Base-by-base conservation (phyloP, 2,797 vertebrate species). In the Rhinogobio ventralis region DNA sequence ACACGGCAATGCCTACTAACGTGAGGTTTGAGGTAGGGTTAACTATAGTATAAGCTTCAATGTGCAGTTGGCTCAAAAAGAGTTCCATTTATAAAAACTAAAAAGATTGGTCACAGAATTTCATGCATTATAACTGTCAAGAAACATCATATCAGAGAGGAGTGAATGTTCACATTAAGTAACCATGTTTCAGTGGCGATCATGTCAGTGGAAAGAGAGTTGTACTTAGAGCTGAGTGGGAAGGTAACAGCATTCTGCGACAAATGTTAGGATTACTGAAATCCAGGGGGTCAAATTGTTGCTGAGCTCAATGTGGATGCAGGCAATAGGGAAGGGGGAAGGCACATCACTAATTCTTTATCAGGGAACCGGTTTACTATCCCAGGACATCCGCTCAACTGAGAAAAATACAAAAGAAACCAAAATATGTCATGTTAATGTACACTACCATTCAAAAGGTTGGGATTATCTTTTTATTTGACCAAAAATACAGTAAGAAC, bases 301-400 rank as follows among this genome's bases (percentile, higher is more conserved):
- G 28, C 28, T 81, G 64, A 64, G 30, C 20, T 72, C 39, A 64
- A 55, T 51, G 42, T 19, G 57, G 62, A 17, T 68, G 64, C 15
- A 82, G 42, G 39, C 72, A 66, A 23, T 79, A 49, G 83, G 82
- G 77, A 82, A 83, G 79, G 87, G 87, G 78, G 86, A 93, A 93
- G 92, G 90, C 93, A 93, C 92, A 88, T 89, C 89, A 57, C 83
- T 91, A 85, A 81, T 73, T 82, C 83, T 83, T 90, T 83, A 81
- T 53, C 75, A 57, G 88, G 86, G 82, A 11, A 69, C 60, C 23
- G 39, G 66, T 73, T 87, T 86, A 62, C 87, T 88, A 81, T 82
- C 91, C 81, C 77, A 89, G 87, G 88, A 81, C 30, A 0, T 69
- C 79, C 67, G 45, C 87, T 91, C 90, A 66, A 89, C 17, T 39